phyloP scores from a whole-genome alignment of 2,888 invertebrate genomes.

The Idaea dimidiata region DNA sequence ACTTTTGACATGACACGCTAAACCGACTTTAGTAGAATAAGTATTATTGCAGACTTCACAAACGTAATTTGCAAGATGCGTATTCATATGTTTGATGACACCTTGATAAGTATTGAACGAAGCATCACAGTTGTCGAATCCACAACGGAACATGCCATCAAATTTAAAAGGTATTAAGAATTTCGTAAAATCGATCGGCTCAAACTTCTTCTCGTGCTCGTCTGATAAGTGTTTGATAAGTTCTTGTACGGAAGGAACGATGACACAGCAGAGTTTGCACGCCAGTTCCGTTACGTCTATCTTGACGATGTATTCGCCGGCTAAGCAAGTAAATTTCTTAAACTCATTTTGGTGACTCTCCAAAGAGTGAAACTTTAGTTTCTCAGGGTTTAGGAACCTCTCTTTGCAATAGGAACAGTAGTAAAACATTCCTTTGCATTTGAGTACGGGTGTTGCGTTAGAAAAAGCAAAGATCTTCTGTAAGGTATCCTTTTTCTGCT shows the following conservation, averaged over 20 bases:
- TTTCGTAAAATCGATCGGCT: background rate
- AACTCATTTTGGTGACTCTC: background rate
- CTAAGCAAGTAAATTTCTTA: background rate
- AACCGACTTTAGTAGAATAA: constrained; percentile 11
- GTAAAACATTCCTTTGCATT: background rate
- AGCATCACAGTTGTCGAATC: background rate
- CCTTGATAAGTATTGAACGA: background rate
- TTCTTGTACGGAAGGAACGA: background rate
- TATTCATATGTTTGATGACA: background rate
- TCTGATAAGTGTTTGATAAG: background rate
- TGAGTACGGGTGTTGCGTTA: background rate
- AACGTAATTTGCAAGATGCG: constrained; percentile 7
- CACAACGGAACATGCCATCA: background rate
- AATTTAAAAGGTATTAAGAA: background rate
- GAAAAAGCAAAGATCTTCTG: background rate
- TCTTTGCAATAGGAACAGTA: background rate
- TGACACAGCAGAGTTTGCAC: background rate
- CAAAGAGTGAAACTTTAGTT: background rate
- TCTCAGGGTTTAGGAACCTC: background rate
- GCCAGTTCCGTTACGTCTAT: background rate
- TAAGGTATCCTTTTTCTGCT: background rate
- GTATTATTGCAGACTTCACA: constrained; percentile 19
- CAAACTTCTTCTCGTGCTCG: background rate
- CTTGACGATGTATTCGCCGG: background rate
- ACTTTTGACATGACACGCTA: constrained; percentile 17